phyloP scores from a whole-genome alignment of 2,888 invertebrate species.

The Ceraclea dissimilis region DNA sequence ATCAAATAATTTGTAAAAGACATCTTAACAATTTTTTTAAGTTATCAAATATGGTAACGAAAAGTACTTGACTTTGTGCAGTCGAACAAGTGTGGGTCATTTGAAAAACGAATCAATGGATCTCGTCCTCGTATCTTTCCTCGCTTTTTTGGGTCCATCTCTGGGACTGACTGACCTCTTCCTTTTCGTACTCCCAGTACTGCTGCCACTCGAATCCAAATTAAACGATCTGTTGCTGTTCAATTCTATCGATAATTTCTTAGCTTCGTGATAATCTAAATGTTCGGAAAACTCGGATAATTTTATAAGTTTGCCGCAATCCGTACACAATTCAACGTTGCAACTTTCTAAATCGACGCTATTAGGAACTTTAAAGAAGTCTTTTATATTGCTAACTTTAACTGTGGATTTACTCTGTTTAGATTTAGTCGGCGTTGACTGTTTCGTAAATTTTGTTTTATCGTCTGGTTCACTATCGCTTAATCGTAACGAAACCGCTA shows the following conservation, averaged over 20 bases:
- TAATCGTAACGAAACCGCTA: slow-evolving; percentile 58
- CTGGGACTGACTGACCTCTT: background rate
- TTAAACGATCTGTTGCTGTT: slow-evolving; percentile 35
- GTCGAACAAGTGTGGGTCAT: too few relatives aligned
- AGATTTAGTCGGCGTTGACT: slow-evolving; percentile 17
- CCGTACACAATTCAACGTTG: slow-evolving; percentile 51
- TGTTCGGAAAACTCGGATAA: slow-evolving; percentile 63
- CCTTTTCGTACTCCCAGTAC: background rate
- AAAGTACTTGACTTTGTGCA: too few relatives aligned
- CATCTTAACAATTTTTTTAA: too few relatives aligned
- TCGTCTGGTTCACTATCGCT: slow-evolving; percentile 31
- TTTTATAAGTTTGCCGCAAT: slow-evolving; percentile 59
- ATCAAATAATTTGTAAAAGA: too few relatives aligned
- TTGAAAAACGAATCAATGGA: background rate
- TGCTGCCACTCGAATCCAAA: background rate
- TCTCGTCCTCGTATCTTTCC: background rate
- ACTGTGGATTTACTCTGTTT: slow-evolving; percentile 24
- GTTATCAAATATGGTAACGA: too few relatives aligned
- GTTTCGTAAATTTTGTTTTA: slow-evolving; percentile 25
- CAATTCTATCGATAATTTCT: slow-evolving; percentile 61
- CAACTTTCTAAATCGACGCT: slow-evolving; percentile 30
- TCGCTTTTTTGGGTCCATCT: background rate
- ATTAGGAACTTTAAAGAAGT: slow-evolving; percentile 37
- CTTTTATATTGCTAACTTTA: slow-evolving; percentile 30
- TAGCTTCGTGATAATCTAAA: slow-evolving; percentile 78